Evolutionary conservation across 2,113 vertebrate genomes (phyloP), one percentile per base, ranked within the genome.

Genomic region (Spea multiplicata): DNA sequence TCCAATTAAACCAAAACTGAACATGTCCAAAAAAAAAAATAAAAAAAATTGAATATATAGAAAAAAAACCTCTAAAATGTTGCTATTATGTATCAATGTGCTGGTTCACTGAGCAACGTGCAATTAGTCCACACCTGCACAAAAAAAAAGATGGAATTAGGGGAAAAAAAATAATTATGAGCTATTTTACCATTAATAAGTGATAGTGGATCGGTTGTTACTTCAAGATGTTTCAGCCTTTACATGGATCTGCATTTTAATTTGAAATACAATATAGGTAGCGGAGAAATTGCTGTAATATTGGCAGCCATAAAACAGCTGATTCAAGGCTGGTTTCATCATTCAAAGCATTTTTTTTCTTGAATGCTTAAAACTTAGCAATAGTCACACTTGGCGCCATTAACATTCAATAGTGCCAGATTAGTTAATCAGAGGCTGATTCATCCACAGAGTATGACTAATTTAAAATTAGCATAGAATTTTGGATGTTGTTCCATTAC

Each of bases 351-450:
- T 83, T 85, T 83, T 83, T 80, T 85, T 83, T 83, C 81, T 81
- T 9, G 81, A 84, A 74, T 49, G 78, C 85, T 84, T 30, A 84
- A 89, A 83, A 73, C 80, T 77, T 74, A 84, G 84, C 83, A 84
- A 84, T 6, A 84, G 80, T 86, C 86, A 86, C 78, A 85, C 52
- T 81, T 84, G 85, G 87, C 88, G 71, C 68, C 70, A 74, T 44
- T 69, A 57, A 67, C 48, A 10, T 76, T 14, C 44, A n/a, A 66
- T 66, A 71, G 72, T 86, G 87, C 87, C 88, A 87, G 86, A 83
- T 77, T 79, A 81, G 85, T 85, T 84, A 82, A 86, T 86, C 86
- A 86, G 53, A 61, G 57, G 75, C 81, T 88, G 84, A 85, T 85
- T 85, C 71, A 46, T 84, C 85, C 81, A 71, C 47, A 53, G 83